Evolutionary conservation across 2,888 invertebrate species (phyloP).

Genomic region (Conops quadrifasciatus): DNA sequence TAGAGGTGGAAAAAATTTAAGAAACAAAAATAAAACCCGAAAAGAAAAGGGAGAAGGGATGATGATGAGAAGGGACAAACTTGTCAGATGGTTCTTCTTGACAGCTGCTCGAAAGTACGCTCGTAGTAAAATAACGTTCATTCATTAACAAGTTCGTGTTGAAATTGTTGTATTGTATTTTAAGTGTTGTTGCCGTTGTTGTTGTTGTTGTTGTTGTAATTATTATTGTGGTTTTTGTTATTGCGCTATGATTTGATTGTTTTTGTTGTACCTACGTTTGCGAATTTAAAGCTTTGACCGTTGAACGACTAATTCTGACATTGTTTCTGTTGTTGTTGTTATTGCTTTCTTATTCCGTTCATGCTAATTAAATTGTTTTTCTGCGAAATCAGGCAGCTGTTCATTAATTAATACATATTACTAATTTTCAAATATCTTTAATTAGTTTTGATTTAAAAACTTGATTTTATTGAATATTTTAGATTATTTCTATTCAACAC

Average conservation of each 20-base stretch:
- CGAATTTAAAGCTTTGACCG: too few relatives aligned
- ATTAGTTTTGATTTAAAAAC: too few relatives aligned
- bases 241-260: background rate
- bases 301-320: too few relatives aligned
- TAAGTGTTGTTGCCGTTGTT: background rate
- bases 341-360: background rate
- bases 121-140: background rate
- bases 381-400: conserved; percentile 7
- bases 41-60: background rate
- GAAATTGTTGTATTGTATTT: conserved; percentile 1
- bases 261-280: too few relatives aligned
- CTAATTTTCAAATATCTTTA: too few relatives aligned
- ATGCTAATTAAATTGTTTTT: conserved; percentile 7
- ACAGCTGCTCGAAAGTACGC: background rate
- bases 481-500: too few relatives aligned
- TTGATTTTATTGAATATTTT: too few relatives aligned
- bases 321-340: background rate
- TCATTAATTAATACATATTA: background rate
- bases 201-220: background rate
- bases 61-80: background rate
- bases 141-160: background rate
- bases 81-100: background rate
- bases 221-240: background rate
- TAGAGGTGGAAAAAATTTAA: background rate
- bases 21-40: background rate